Evolutionary conservation across 1,140 invertebrate species (phyloP), one percentile per base, ranked within the genome.

Genomic region (Sesamia nonagrioides): DNA sequence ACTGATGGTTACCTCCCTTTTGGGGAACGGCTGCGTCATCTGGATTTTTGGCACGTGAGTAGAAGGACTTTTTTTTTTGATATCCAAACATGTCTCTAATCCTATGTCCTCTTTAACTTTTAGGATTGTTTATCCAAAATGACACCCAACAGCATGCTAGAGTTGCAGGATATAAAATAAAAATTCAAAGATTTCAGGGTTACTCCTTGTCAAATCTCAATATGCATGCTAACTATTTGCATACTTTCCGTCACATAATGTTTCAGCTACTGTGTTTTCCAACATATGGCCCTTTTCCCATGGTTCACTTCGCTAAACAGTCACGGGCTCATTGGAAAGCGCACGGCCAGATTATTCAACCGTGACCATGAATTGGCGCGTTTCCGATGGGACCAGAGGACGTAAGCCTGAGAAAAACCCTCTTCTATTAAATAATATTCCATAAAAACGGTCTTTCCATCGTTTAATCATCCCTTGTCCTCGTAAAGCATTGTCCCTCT

Each of bases 1-100:
- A 71, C 95, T 98, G 3, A 96, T 97, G 92, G 83, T 96, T 1
- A 95, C 96, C 2, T 97, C 97, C 2, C 27, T 97, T 0, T 91
- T 96, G n/a, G 98, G 98, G 0, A 98, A 98, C 89, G 96, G 97
- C 11, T 96, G 97, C 66, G 98, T 98, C 61, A 95, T 98, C 76
- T 98, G 97, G 96, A 97, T 98, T 85, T 98, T 98, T 90, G 96
- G 96, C 81, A 97, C 97, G 96, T 98, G 95, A 96, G 96, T 95
- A 33, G 0, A 35, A 27, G 8, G 68, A 50, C 13, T 48, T 21
- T 33, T 50, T 54, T 58, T 8, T 52, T 18, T 54, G 35, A 60
- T 3, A 7, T 18, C 6, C 5, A 6, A 40, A 40, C 6, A 40
- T 9, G 9, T 27, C 27, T 40, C 9, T 0, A 40, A 40, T 40